phyloP scores from a whole-genome alignment of 2,797 vertebrate genomes.

The Yasuhikotakia modesta region DNA sequence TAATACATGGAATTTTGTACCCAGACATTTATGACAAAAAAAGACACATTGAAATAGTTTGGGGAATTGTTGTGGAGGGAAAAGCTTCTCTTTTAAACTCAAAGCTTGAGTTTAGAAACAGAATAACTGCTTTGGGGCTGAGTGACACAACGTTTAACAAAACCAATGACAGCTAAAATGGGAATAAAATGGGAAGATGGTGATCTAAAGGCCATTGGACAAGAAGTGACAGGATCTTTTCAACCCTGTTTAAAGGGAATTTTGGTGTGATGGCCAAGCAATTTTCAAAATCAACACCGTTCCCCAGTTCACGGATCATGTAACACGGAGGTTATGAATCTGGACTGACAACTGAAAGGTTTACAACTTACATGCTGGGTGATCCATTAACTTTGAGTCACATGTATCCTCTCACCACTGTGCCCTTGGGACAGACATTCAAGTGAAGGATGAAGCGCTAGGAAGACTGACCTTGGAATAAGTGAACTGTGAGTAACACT shows the following conservation, averaged over 20 bases:
- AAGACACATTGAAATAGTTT: too few species aligned
- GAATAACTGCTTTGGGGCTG: conserved; percentile 23
- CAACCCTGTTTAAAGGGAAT: background rate
- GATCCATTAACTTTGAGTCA: conserved; percentile 26
- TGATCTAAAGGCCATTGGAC: conserved; percentile 23
- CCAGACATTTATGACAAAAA: background rate
- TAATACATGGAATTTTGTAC: background rate
- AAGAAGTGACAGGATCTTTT: conserved; percentile 19
- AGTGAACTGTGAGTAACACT: conserved; percentile 1
- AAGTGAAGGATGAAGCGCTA: conserved; percentile 6
- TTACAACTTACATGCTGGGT: background rate
- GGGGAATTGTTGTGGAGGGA: too few species aligned
- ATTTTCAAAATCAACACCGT: background rate
- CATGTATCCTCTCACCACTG: background rate
- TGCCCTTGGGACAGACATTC: conserved; percentile 12
- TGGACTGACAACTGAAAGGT: conserved; percentile 8
- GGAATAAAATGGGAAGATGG: conserved; percentile 41
- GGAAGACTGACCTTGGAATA: conserved; percentile 19
- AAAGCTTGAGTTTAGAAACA: conserved; percentile 1
- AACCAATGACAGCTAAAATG: conserved; percentile 22
- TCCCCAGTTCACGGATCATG: conserved; percentile 3
- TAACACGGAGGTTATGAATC: background rate
- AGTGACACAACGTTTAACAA: conserved; percentile 25
- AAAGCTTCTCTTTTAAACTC: background rate
- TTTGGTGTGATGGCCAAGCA: background rate